Base-by-base conservation (phyloP, 2,113 vertebrate genomes). In the Leptobrachium ailaonicum region DNA sequence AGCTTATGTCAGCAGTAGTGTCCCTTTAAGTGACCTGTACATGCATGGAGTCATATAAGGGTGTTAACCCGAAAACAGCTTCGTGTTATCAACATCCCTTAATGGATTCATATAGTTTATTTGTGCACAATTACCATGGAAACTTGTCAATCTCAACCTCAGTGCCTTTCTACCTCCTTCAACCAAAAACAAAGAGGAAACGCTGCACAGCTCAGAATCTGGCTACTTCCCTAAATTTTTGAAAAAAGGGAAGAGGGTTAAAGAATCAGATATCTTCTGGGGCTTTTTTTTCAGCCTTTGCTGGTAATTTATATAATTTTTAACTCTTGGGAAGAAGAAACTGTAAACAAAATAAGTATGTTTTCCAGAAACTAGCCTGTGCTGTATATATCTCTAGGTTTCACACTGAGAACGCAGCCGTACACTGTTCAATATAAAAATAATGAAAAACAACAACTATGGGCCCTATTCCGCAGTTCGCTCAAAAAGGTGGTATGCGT, bases 211-310 rank as follows among this genome's bases (percentile, higher is more conserved):
- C 14, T 45, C 53, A 73, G 42, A 80, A 74, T 80, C 78, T 41
- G 56, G 78, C 53, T 74, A 74, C 71, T 80, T 80, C 78, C 78
- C 42, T 68, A 74, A 74, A 80, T 20, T 3, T 6, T 41, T 1
- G 47, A 58, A 12, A 80, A 80, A 80, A 80, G n/a, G 78, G 71
- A 80, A 80, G 78, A 47, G 45, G 71, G 50, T 62, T 43, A 47
- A 45, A 68, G 63, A 80, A 60, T 56, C 45, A 5, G 41, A 72
- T 72, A 72, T 53, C 3, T 60, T 60, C 3, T 60, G 56, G 56
- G 56, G 0, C 8, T 50, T 60, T 3, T 60, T 60, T 60, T 60
- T 60, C 56, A 60, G 56, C 32, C 8, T 71, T 8, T 50, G 43
- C 68, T 69, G 66, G 66, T 45, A 69, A 69, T 60, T 60, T 12